A percentile compares a stretch with the other conserved stretches of the same genome.
Evolutionary conservation across 2,113 vertebrate genomes (phyloP).

Genomic region (Labeo catla): DNA sequence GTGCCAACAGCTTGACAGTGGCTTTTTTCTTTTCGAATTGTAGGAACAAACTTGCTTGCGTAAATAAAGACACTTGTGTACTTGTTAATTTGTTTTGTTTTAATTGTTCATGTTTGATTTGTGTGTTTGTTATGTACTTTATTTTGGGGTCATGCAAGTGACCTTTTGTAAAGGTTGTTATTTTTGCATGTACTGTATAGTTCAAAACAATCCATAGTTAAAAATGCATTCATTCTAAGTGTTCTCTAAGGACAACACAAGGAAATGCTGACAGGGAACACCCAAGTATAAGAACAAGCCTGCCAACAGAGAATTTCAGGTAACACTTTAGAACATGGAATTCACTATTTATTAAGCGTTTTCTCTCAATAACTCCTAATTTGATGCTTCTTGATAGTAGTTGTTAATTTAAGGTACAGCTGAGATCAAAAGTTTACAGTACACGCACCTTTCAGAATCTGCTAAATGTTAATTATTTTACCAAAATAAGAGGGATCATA

Average conservation of each 20-base stretch:
- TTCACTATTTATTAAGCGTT: too few relatives aligned
- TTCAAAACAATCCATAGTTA: neutral
- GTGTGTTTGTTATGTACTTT: neutral
- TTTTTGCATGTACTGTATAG: neutral
- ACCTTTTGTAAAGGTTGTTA: neutral
- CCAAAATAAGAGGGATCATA: too few relatives aligned
- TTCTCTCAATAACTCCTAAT: too few relatives aligned
- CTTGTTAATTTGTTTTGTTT: conserved; percentile 77
- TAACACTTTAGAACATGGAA: too few relatives aligned
- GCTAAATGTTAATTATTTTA: too few relatives aligned
- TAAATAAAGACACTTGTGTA: conserved; percentile 95
- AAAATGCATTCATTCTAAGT: neutral
- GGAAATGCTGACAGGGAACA: neutral
- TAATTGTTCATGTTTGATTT: neutral
- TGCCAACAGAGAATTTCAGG: neutral
- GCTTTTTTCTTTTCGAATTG: conserved; percentile 91
- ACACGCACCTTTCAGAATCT: too few relatives aligned
- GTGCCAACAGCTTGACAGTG: conserved; percentile 99
- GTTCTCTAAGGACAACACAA: neutral
- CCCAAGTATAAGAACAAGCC: neutral
- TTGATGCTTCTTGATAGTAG: too few relatives aligned
- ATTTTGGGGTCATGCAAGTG: neutral
- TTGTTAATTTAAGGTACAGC: too few relatives aligned
- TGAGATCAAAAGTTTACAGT: too few relatives aligned
- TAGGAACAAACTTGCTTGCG: conserved; percentile 98